A percentile compares a stretch with the other conserved stretches of the same genome.
Conservation (phyloP, 2,888 invertebrate genomes). For the Drosophila borborema region DNA sequence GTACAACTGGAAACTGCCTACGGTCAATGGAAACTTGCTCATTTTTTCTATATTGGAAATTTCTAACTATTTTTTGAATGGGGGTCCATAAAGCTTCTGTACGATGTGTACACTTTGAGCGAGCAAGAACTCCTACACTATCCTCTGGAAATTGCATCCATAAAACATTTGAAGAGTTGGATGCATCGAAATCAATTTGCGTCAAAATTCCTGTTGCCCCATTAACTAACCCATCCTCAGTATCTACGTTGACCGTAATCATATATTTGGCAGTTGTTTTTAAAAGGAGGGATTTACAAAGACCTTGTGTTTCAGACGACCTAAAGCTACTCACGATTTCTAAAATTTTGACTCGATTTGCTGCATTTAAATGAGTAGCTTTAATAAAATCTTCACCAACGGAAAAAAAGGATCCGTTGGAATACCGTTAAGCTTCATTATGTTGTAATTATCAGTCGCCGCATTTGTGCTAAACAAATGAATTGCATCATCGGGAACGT, state of each 20-base stretch:
- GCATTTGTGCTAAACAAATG: too few species aligned
- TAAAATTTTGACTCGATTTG: neutral
- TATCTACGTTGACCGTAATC: neutral
- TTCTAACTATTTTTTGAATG: neutral
- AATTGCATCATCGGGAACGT: too few species aligned
- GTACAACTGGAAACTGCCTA: neutral
- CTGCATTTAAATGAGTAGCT: neutral
- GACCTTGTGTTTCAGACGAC: neutral
- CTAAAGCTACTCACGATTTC: too few species aligned
- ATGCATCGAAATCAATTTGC: neutral
- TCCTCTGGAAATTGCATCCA: neutral
- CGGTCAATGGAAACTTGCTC: neutral
- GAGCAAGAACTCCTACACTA: neutral
- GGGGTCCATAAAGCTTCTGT: neutral
- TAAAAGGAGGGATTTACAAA: neutral
- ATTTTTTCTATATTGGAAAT: neutral
- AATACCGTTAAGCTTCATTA: too few species aligned
- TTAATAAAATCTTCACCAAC: neutral
- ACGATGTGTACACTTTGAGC: conserved; percentile 1
- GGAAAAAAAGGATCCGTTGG: neutral
- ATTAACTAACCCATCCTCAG: neutral
- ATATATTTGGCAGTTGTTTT: neutral
- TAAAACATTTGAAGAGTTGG: neutral
- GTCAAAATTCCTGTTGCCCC: neutral
- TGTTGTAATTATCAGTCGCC: too few species aligned